Conservation (phyloP, 2,888 invertebrate species). For the Stegophylla sp. region DNA sequence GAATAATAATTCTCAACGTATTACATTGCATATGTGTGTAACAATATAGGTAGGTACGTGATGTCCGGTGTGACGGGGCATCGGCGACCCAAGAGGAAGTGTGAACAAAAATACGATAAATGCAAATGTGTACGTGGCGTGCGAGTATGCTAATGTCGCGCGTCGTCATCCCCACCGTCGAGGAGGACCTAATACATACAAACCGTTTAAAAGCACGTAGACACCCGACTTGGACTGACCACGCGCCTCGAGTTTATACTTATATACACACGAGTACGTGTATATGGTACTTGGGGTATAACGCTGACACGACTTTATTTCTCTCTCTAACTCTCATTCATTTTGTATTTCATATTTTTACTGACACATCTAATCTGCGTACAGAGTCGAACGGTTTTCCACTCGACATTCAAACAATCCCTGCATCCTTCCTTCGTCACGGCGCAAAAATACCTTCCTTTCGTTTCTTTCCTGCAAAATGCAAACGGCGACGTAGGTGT, state of each 20-base stretch:
- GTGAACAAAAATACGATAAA: neutral
- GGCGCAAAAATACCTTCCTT: too few species aligned
- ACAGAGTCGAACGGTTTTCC: neutral
- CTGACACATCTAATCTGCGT: neutral
- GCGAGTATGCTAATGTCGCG: neutral
- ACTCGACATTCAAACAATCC: neutral
- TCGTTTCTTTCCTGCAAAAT: neutral
- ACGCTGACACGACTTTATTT: neutral
- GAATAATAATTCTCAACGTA: conserved; percentile 1
- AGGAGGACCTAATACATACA: neutral
- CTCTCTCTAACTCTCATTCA: neutral
- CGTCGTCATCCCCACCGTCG: neutral
- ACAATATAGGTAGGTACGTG: too few species aligned
- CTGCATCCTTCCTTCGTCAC: neutral
- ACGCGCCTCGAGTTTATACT: too few species aligned
- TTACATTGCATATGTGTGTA: too few species aligned
- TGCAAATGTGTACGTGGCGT: neutral
- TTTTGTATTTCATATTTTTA: neutral
- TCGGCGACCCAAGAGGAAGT: neutral
- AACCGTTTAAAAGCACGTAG: neutral
- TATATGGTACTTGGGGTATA: neutral
- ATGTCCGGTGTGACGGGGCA: conserved; percentile 8
- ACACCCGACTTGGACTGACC: neutral
- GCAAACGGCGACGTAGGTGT: too few species aligned
- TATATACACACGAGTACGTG: neutral